Conservation (phyloP, 1,140 invertebrate species). For the Cydia amplana region DNA sequence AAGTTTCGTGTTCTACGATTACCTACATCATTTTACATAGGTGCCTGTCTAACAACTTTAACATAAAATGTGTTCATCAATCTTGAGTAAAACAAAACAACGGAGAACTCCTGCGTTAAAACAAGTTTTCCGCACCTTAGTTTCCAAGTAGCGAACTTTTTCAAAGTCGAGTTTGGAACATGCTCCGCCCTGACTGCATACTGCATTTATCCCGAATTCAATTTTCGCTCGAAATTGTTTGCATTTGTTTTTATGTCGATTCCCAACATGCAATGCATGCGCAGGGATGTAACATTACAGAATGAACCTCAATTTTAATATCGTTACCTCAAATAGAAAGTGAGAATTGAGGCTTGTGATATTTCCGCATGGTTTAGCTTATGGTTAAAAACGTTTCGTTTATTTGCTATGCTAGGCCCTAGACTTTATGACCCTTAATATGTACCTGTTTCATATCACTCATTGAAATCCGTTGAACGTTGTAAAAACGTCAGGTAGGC, state of each 20-base stretch:
- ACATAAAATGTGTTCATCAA: neutral
- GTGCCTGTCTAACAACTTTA: no score
- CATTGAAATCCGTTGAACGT: no score
- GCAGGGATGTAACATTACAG: neutral
- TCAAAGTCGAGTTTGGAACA: neutral
- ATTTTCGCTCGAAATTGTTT: neutral
- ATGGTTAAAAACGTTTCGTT: no score
- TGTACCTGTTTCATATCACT: no score
- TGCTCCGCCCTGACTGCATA: neutral
- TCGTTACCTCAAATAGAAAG: neutral
- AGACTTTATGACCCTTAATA: no score
- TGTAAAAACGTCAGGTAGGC: no score
- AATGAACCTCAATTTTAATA: neutral
- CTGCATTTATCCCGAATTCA: slow-evolving; percentile 1
- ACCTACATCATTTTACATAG: no score
- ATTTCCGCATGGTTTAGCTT: neutral
- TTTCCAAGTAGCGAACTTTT: neutral
- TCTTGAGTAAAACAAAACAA: neutral
- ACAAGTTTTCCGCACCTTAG: slow-evolving; percentile 6
- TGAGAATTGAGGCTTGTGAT: neutral
- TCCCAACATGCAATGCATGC: neutral
- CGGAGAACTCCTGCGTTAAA: neutral
- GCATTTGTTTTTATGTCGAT: slow-evolving; percentile 10
- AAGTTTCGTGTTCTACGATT: no score
- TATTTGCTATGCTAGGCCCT: no score